A percentile compares a stretch with the other conserved stretches of the same genome.
These are phyloP conservation scores for Oreochromis grahami DNA, from an alignment of 2,797 vertebrate genomes.

Conservation along the genomic window DNA sequence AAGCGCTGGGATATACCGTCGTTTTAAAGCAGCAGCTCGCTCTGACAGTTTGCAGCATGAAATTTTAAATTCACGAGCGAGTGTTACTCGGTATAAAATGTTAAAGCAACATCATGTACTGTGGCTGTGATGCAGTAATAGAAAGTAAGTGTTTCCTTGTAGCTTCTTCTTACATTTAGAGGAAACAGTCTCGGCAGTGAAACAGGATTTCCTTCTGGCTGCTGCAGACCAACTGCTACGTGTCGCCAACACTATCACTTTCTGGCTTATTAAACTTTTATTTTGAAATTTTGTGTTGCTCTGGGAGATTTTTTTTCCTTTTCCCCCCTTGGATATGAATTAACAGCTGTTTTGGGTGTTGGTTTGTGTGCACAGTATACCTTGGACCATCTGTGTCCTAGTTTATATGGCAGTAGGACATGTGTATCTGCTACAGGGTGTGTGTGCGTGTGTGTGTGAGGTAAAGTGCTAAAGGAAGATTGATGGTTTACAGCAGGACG, in stretches of 20 bases:
- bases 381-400: conserved; percentile 38
- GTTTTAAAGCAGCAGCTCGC: background rate
- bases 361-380: conserved; percentile 1
- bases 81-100: conserved; percentile 28
- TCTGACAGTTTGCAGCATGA: conserved; percentile 6
- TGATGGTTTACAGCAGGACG: conserved; percentile 24
- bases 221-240: background rate
- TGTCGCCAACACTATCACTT: background rate
- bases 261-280: conserved; percentile 1
- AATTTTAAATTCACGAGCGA: conserved; percentile 22
- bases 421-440: background rate
- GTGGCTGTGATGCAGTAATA: background rate
- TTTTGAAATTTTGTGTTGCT: background rate
- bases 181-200: background rate
- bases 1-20: background rate
- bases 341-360: conserved; percentile 17
- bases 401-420: background rate
- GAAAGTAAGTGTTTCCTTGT: background rate
- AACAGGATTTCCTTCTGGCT: background rate
- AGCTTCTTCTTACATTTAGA: background rate
- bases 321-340: background rate
- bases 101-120: conserved; percentile 8
- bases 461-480: conserved; percentile 14
- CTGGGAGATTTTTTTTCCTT: background rate
- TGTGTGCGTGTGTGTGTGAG: background rate